Percentiles rank a stretch among this genome's conserved stretches.
Evolutionary conservation across 2,797 vertebrate genomes (phyloP).

Genomic region (Petrocephalus sullivani): DNA sequence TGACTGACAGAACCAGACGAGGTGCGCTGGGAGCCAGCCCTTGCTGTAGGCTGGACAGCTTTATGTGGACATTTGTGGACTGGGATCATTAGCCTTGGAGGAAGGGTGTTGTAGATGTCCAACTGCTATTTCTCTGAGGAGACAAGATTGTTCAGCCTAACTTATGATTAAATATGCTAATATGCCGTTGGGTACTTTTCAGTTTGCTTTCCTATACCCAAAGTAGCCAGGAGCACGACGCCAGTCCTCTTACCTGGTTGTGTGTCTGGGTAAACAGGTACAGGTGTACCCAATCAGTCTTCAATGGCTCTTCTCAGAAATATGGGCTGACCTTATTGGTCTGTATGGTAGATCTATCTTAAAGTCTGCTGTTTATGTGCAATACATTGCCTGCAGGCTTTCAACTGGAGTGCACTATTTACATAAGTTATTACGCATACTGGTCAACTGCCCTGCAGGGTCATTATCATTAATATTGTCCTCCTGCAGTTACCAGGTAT

Average conservation of each 20-base stretch:
- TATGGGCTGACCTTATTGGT: not conserved
- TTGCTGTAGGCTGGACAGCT: not conserved
- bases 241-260: not conserved
- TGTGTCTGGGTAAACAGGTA: not conserved
- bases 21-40: not conserved
- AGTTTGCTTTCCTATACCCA: not conserved
- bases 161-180: not conserved
- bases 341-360: not conserved
- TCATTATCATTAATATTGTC: not conserved
- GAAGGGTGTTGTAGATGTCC: not conserved
- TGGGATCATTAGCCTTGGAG: not conserved
- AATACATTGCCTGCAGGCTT: not conserved
- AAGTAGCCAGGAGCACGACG: constrained; percentile 24
- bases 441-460: not conserved
- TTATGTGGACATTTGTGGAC: not conserved
- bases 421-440: not conserved
- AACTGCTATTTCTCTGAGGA: not conserved
- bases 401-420: not conserved
- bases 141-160: not conserved
- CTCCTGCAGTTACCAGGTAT: not conserved
- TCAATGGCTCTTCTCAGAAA: not conserved
- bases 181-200: not conserved
- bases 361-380: not conserved
- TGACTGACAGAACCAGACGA: not conserved
- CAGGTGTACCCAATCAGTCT: not conserved